These are phyloP conservation scores for Drosophila santomea DNA, from an alignment of 1,140 invertebrate species.

Conservation along the genomic window DNA sequence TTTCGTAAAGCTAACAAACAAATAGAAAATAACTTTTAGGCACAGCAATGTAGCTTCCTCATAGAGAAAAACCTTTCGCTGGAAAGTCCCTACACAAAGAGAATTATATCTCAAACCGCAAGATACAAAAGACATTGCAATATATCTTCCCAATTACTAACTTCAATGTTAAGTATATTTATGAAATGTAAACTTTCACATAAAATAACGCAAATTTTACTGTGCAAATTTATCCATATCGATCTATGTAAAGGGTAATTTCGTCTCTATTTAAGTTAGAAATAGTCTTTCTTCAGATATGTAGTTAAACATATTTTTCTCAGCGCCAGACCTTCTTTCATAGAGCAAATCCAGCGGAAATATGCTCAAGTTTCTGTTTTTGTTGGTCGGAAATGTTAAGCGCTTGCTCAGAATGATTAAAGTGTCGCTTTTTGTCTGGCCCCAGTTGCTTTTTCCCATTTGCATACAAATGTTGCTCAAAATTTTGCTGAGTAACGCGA, in stretches of 20 bases:
- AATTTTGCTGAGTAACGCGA: constrained; percentile 37
- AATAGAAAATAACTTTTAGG: constrained; percentile 47
- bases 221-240: too few species aligned
- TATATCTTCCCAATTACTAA: too few species aligned
- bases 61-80: constrained; percentile 12
- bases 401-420: constrained; percentile 66
- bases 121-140: too few species aligned
- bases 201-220: too few species aligned
- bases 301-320: constrained; percentile 3
- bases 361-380: constrained; percentile 67
- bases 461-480: constrained; percentile 35
- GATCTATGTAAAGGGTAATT: too few species aligned
- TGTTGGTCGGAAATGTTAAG: constrained; percentile 69
- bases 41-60: constrained; percentile 16
- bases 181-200: too few species aligned
- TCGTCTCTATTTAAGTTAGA: too few species aligned
- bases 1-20: constrained; percentile 48
- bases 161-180: too few species aligned
- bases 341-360: constrained; percentile 42
- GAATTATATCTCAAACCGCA: not conserved
- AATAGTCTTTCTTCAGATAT: too few species aligned
- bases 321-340: constrained; percentile 19
- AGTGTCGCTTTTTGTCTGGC: constrained; percentile 57
- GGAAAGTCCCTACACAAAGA: not conserved
- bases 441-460: constrained; percentile 26